Percentiles rank a stretch among this genome's conserved stretches.
Conservation (phyloP, 2,888 invertebrate genomes). For the Allacma fusca region DNA sequence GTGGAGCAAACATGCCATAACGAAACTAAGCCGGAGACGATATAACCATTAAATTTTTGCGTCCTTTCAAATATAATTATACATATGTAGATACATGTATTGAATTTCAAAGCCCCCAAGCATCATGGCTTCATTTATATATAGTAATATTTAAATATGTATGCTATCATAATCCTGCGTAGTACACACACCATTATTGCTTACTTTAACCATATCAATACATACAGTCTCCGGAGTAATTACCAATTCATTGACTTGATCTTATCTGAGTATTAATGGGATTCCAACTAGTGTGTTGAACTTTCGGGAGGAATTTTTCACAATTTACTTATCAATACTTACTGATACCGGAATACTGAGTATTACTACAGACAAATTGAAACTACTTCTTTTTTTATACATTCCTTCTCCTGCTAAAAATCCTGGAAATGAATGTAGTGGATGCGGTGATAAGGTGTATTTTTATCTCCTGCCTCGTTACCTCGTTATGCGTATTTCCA, state of each 20-base stretch:
- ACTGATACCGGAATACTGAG: background rate
- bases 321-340: background rate
- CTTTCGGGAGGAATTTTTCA: constrained; percentile 7
- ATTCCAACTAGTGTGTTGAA: constrained; percentile 14
- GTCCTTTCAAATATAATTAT: too few species aligned
- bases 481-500: constrained; percentile 2
- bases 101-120: too few species aligned
- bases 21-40: too few species aligned
- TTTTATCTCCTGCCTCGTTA: background rate
- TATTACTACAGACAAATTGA: too few species aligned
- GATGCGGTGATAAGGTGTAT: background rate
- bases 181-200: too few species aligned
- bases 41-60: too few species aligned
- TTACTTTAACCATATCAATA: constrained; percentile 4
- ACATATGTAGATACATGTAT: too few species aligned
- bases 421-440: background rate
- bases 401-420: too few species aligned
- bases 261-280: constrained; percentile 23
- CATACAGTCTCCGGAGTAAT: background rate
- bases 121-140: too few species aligned
- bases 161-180: too few species aligned
- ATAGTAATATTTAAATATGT: too few species aligned
- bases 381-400: background rate
- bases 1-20: too few species aligned
- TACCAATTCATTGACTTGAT: constrained; percentile 17